A percentile compares a stretch with the other conserved stretches of the same genome.
phyloP scores from a whole-genome alignment of 2,797 vertebrate species.

The Babyrousa celebensis region DNA sequence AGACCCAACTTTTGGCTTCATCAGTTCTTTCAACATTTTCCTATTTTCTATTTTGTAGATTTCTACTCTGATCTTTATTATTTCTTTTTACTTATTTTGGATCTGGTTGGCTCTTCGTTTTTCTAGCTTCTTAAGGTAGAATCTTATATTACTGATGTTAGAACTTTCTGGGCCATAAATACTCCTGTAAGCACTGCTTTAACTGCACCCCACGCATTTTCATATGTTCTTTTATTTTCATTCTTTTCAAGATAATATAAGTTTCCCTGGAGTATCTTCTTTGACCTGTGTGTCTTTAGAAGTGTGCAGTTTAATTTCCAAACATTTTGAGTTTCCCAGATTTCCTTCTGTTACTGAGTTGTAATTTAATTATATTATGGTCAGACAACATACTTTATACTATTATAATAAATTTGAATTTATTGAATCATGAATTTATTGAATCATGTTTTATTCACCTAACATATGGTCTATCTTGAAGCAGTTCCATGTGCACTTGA shows the following conservation, averaged over 20 bases:
- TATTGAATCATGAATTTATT: slow-evolving; percentile 29
- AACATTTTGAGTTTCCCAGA: slow-evolving; percentile 12
- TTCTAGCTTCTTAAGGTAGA: slow-evolving; percentile 8
- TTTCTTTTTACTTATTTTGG: slow-evolving; percentile 53
- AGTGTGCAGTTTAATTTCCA: slow-evolving; percentile 24
- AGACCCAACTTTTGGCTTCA: slow-evolving; percentile 44
- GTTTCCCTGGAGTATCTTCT: slow-evolving; percentile 41
- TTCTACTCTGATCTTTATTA: slow-evolving; percentile 50
- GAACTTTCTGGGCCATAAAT: background rate
- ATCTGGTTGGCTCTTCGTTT: slow-evolving; percentile 39
- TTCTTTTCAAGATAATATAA: slow-evolving; percentile 54
- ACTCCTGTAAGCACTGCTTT: slow-evolving; percentile 37
- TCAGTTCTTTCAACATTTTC: slow-evolving; percentile 36
- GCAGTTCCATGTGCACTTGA: slow-evolving; percentile 10
- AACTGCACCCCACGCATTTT: slow-evolving; percentile 39
- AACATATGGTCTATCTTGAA: background rate
- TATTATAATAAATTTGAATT: slow-evolving; percentile 29
- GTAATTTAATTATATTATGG: slow-evolving; percentile 52
- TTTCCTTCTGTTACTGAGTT: slow-evolving; percentile 65
- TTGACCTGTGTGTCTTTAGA: slow-evolving; percentile 56
- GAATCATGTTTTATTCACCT: slow-evolving; percentile 17
- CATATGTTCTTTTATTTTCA: slow-evolving; percentile 49
- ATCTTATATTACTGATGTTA: slow-evolving; percentile 44
- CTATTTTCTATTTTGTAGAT: slow-evolving; percentile 40
- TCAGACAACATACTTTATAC: slow-evolving; percentile 38